phyloP scores from a whole-genome alignment of 2,888 invertebrate genomes.

The Esperia sulphurella region DNA sequence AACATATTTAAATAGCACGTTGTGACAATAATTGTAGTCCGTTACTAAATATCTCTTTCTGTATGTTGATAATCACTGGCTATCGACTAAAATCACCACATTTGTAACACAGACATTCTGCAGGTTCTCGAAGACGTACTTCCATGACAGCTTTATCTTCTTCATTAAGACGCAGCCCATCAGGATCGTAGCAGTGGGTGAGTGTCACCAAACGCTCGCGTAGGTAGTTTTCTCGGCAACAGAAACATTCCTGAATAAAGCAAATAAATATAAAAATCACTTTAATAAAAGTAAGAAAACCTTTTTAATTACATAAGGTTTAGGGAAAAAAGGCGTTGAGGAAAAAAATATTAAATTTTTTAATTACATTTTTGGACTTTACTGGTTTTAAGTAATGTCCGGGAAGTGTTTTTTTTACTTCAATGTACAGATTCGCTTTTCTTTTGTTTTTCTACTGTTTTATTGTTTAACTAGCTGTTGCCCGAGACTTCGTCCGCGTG shows the following conservation, averaged over 20 bases:
- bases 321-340: no score
- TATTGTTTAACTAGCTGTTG: no score
- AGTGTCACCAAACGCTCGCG: conserved; percentile 88
- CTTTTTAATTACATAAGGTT: no score
- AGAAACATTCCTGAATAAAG: conserved; percentile 89
- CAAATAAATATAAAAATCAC: conserved; percentile 6
- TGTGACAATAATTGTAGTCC: no score
- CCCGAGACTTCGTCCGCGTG: no score
- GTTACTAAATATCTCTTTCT: neutral
- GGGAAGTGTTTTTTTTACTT: no score
- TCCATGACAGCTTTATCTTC: conserved; percentile 87
- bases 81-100: conserved; percentile 91
- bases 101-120: conserved; percentile 93
- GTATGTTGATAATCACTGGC: neutral
- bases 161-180: conserved; percentile 86
- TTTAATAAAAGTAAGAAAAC: no score
- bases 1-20: neutral
- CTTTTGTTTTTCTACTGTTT: no score
- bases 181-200: conserved; percentile 92
- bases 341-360: no score
- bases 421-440: no score
- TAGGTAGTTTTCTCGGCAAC: conserved; percentile 92
- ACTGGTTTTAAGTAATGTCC: no score
- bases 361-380: no score
- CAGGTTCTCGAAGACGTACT: conserved; percentile 90